Conservation (phyloP, 37 sponge, comb jelly and placozoan genomes). For the Beroe ovata region DNA sequence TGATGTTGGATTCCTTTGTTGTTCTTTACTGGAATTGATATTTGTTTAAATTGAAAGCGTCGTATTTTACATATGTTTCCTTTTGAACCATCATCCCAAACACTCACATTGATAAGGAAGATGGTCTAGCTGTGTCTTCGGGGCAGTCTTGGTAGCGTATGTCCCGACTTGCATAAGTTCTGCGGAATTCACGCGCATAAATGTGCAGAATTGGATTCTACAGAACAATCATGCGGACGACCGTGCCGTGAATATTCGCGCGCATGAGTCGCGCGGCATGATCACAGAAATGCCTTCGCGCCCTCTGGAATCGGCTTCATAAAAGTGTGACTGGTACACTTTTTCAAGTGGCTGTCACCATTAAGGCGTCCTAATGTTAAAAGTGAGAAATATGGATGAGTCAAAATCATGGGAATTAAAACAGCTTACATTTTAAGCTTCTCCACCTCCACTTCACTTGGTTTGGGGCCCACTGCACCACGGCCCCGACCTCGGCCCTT, state of each 20-base stretch:
- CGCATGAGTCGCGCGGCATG: background rate
- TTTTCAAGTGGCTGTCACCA: background rate
- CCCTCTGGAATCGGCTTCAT: background rate
- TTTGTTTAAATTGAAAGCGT: too few species aligned
- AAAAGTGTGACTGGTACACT: background rate
- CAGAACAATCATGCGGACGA: background rate
- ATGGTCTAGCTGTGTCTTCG: background rate
- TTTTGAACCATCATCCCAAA: too few species aligned
- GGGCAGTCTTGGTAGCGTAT: background rate
- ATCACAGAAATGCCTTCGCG: background rate
- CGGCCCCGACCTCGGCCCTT: background rate
- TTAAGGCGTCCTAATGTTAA: background rate
- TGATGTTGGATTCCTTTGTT: too few species aligned
- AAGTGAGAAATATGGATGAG: background rate
- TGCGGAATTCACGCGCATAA: background rate
- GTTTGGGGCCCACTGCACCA: background rate
- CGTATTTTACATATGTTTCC: too few species aligned
- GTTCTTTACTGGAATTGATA: too few species aligned
- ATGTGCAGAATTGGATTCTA: background rate
- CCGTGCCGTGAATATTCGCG: too few species aligned
- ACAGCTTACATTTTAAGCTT: conserved; percentile 18
- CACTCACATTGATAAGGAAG: background rate
- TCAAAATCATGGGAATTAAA: too few species aligned
- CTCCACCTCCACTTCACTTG: background rate
- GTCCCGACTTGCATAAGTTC: background rate